These are phyloP conservation scores for Adelosebastes latens DNA, from an alignment of 2,797 vertebrate genomes.

Conservation along the genomic window DNA sequence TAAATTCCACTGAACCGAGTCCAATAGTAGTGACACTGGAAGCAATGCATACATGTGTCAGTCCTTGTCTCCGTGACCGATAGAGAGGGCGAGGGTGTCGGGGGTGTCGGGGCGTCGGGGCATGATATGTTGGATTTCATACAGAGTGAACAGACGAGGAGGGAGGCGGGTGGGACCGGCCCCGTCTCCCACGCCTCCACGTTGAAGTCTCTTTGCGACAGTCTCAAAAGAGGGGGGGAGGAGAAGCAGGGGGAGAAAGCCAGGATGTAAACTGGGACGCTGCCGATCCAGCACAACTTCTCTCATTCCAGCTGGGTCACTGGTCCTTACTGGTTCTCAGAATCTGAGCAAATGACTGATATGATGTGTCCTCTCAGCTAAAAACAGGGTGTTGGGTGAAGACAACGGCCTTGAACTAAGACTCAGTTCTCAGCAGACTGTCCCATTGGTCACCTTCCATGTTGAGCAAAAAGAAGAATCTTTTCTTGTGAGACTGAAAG, in stretches of 20 bases:
- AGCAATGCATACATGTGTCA: conserved; percentile 74
- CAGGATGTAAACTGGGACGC: conserved; percentile 60
- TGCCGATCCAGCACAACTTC: conserved; percentile 46
- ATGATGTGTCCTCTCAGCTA: conserved; percentile 14
- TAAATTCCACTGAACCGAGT: conserved; percentile 54
- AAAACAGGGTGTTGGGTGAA: not conserved
- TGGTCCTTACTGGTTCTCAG: conserved; percentile 25
- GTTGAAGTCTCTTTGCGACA: conserved; percentile 54
- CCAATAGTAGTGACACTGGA: conserved; percentile 66
- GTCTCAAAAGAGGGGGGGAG: conserved; percentile 40
- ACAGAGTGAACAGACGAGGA: conserved; percentile 22
- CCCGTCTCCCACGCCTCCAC: conserved; percentile 27
- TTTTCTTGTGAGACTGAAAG: not conserved
- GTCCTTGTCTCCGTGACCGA: conserved; percentile 62
- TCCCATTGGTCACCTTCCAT: conserved; percentile 37
- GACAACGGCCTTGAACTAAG: not conserved
- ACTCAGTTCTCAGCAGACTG: not conserved
- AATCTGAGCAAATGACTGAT: conserved; percentile 1
- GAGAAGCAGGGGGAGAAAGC: conserved; percentile 1
- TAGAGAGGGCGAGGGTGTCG: conserved; percentile 18
- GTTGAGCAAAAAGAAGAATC: not conserved
- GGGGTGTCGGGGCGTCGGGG: not conserved
- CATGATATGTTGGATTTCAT: conserved; percentile 65
- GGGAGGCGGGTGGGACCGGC: conserved; percentile 11
- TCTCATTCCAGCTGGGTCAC: conserved; percentile 24